A percentile compares a stretch with the other conserved stretches of the same genome.
Evolutionary conservation across 2,113 vertebrate genomes (phyloP).

Genomic region (Donacobius atricapilla): DNA sequence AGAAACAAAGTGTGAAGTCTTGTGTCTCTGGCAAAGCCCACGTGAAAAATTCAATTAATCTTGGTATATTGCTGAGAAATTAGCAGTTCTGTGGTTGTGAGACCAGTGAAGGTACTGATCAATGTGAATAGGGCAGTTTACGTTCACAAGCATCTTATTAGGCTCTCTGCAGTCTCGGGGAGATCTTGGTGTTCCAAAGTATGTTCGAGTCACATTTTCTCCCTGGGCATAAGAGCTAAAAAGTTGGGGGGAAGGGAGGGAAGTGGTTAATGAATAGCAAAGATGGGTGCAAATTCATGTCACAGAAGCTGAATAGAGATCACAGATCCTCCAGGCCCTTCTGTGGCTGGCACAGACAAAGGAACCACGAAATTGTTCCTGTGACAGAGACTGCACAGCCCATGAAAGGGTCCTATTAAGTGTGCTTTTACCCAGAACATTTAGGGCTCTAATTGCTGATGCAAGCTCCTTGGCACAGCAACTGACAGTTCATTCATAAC

Average conservation of each 20-base stretch:
- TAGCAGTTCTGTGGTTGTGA: not conserved
- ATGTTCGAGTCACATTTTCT: not conserved
- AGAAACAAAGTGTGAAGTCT: not conserved
- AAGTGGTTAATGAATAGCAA: not conserved
- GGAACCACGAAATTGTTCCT: conserved; percentile 7
- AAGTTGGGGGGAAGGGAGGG: not conserved
- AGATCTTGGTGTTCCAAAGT: not conserved
- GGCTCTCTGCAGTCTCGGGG: not conserved
- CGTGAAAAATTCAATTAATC: not conserved
- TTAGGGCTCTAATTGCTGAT: not conserved
- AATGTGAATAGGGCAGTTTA: not conserved
- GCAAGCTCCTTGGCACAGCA: conserved; percentile 21
- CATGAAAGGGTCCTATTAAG: conserved; percentile 1
- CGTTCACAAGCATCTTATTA: not conserved
- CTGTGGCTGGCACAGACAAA: conserved; percentile 1
- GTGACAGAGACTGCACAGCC: not conserved
- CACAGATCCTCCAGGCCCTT: conserved; percentile 1
- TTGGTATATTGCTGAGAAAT: not conserved
- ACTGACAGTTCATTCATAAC: conserved; percentile 22
- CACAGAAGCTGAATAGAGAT: not conserved
- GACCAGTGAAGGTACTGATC: not conserved
- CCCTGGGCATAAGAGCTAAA: not conserved
- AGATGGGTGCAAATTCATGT: not conserved
- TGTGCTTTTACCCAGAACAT: conserved; percentile 24
- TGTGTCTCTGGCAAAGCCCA: not conserved